phyloP scores from a whole-genome alignment of 2,888 invertebrate genomes.

The Melipona beecheii region DNA sequence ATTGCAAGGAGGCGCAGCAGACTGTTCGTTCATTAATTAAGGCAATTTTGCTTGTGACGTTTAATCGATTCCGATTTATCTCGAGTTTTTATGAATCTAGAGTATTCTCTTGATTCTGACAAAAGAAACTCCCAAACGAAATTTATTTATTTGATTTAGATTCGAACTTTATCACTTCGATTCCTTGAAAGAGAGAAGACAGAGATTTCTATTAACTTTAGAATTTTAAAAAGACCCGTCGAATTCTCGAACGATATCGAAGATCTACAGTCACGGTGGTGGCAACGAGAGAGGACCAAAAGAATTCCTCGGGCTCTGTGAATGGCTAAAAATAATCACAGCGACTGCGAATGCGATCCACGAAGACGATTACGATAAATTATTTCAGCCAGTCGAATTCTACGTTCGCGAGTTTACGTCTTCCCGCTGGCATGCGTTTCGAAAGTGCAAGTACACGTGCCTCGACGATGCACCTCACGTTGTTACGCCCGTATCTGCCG shows the following conservation, averaged over 20 bases:
- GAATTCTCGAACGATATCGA: background rate
- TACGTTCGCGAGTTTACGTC: conserved; percentile 54
- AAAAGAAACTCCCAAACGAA: too few relatives aligned
- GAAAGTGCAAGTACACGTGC: conserved; percentile 72
- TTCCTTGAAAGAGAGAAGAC: background rate
- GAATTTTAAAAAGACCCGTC: background rate
- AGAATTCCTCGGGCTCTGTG: background rate
- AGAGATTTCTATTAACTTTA: background rate
- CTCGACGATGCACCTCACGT: conserved; percentile 68
- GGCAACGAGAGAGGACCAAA: background rate
- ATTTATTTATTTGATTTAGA: too few relatives aligned
- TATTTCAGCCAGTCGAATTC: conserved; percentile 48
- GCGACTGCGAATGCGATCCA: conserved; percentile 43
- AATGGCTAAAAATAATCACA: conserved; percentile 45
- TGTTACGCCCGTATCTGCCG: conserved; percentile 64
- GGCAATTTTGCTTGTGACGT: background rate
- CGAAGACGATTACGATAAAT: conserved; percentile 53
- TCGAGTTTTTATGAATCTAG: background rate
- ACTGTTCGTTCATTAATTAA: conserved; percentile 16
- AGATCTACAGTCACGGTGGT: background rate
- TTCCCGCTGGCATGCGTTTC: conserved; percentile 67
- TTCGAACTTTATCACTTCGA: too few relatives aligned
- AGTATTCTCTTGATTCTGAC: too few relatives aligned
- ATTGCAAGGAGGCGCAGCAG: background rate
- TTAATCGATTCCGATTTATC: background rate